phyloP scores from a whole-genome alignment of 2,888 invertebrate genomes.

The Dorcus hopei region DNA sequence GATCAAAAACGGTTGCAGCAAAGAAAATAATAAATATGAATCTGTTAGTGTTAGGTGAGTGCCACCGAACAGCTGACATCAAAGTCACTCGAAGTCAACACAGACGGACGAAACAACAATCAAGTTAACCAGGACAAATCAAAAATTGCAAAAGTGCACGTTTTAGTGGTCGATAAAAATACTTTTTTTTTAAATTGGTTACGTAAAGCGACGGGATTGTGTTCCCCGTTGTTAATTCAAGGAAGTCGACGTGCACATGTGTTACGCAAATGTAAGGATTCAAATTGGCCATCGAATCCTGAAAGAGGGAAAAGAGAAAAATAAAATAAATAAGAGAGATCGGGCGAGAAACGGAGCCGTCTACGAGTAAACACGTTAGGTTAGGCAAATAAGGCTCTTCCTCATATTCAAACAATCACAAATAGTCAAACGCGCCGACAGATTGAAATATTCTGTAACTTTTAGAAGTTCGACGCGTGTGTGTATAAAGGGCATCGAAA shows the following conservation, averaged over 20 bases:
- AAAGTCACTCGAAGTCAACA: no score
- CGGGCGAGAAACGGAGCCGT: constrained; percentile 18
- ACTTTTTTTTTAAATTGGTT: no score
- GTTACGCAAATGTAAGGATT: constrained; percentile 1
- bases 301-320: background rate
- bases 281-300: background rate
- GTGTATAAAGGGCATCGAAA: constrained; percentile 16
- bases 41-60: no score
- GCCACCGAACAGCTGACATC: no score
- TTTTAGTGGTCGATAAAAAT: no score
- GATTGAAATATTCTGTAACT: constrained; percentile 17
- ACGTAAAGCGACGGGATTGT: no score
- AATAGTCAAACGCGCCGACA: constrained; percentile 38
- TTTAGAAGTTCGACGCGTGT: constrained; percentile 16
- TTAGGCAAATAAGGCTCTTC: constrained; percentile 41
- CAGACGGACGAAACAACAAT: no score
- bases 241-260: background rate
- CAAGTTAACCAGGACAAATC: no score
- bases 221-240: no score
- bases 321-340: constrained; percentile 19
- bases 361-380: constrained; percentile 38
- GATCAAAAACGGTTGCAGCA: no score
- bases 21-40: no score
- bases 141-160: no score
- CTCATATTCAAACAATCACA: constrained; percentile 41